Conservation (phyloP, 92 coral and sea anemone species). For the Pocillopora meandrina region DNA sequence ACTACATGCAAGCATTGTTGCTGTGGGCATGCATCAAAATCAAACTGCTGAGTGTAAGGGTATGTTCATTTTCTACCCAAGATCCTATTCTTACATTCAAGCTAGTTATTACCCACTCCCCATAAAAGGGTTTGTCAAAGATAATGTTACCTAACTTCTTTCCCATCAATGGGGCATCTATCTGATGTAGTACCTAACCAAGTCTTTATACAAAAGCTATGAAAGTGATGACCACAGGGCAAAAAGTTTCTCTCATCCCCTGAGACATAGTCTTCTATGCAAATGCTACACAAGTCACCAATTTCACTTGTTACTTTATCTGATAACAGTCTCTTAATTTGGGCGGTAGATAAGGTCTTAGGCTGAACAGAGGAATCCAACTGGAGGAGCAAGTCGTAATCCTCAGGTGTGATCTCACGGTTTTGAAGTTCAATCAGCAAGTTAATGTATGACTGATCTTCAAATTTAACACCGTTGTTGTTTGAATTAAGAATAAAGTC, state of each 20-base stretch:
- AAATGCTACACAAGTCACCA: slow-evolving; percentile 71
- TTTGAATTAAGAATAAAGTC: slow-evolving; percentile 47
- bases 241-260: slow-evolving; percentile 67
- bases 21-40: too few species aligned
- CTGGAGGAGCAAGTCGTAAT: slow-evolving; percentile 79
- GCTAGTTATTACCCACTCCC: too few species aligned
- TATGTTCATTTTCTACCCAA: too few species aligned
- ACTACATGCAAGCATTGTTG: too few species aligned
- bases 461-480: slow-evolving; percentile 58
- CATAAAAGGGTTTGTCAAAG: neutral
- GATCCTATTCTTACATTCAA: too few species aligned
- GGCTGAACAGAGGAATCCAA: slow-evolving; percentile 73
- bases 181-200: slow-evolving; percentile 83
- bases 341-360: slow-evolving; percentile 72
- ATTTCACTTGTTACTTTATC: slow-evolving; percentile 31
- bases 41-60: too few species aligned
- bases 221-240: slow-evolving; percentile 87
- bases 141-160: slow-evolving; percentile 57
- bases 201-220: slow-evolving; percentile 72
- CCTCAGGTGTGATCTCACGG: slow-evolving; percentile 94
- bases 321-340: slow-evolving; percentile 57
- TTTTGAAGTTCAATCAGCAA: slow-evolving; percentile 71
- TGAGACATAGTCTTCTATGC: slow-evolving; percentile 80
- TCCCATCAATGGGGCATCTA: slow-evolving; percentile 91
- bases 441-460: slow-evolving; percentile 40